Evolutionary conservation across 2,113 vertebrate species (phyloP).

Genomic region (Labeo rohita): DNA sequence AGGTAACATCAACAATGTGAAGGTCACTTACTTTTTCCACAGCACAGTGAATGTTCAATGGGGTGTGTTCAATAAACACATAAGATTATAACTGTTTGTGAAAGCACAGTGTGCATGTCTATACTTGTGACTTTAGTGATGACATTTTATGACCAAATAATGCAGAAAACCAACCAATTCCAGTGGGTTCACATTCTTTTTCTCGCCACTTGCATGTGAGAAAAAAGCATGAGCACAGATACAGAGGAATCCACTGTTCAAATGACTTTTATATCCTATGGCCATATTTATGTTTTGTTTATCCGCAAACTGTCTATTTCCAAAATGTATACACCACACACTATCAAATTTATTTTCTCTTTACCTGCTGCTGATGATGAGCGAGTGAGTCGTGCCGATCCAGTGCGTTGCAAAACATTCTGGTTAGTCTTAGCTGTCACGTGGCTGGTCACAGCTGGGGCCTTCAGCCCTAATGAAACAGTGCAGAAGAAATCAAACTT

Average conservation of each 20-base stretch:
- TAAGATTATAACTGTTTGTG: no score
- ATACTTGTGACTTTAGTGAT: neutral
- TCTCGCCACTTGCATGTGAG: no score
- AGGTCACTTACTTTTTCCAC: no score
- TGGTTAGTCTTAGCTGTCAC: conserved; percentile 38
- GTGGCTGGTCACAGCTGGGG: conserved; percentile 11
- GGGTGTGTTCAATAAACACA: neutral
- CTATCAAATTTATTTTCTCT: neutral
- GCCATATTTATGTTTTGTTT: no score
- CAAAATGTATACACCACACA: neutral
- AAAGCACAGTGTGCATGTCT: neutral
- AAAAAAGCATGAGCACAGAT: no score
- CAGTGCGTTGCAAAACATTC: conserved; percentile 45
- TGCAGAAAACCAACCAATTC: no score
- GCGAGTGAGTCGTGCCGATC: conserved; percentile 19
- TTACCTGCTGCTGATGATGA: conserved; percentile 43
- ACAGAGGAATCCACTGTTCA: no score
- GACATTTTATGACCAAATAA: no score
- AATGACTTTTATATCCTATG: no score
- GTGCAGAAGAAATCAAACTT: conserved; percentile 57
- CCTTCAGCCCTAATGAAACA: conserved; percentile 50
- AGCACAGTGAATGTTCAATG: no score
- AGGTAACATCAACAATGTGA: no score
- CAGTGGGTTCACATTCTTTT: neutral
- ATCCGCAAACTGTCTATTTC: no score